Evolutionary conservation across 2,888 invertebrate genomes (phyloP), one percentile per base, ranked within the genome.

Genomic region (Epiblema foenella): DNA sequence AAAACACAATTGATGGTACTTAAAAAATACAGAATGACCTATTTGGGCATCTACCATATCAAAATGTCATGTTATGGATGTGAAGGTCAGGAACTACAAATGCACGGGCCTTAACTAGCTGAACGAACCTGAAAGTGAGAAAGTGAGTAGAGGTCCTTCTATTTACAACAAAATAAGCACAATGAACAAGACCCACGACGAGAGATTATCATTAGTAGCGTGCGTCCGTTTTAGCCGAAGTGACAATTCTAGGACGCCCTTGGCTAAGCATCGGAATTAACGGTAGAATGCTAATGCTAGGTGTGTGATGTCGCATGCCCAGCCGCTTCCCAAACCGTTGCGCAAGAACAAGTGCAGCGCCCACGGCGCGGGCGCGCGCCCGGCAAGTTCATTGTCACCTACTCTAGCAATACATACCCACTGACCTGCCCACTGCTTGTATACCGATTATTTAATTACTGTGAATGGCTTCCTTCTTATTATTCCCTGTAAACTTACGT

Each of bases 271-370:
- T 80, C 80, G 73, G 82, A 88, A 88, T 81, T 93, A 93, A 91
- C 92, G 92, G 91, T 90, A 88, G 91, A 91, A 90, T 90, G 89
- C 87, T 92, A 92, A 91, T 90, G 88, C 76, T 84, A 80, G 82
- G 81, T 78, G 81, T 81, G 82, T 80, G 39, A 39, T 82, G 84
- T 83, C 52, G 39, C 84, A 83, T 83, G 82, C 77, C 79, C 81
- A 76, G 78, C 68, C 75, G 83, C 85, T 85, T 88, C 87, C 87
- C 87, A 84, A 83, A 84, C 82, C 78, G 84, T 91, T 92, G 90
- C 88, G 89, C 86, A 92, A 92, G 85, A 85, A 83, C 85, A 83
- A 86, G 88, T 86, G 85, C 85, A 75, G 82, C 76, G 77, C 75
- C 78, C 77, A 78, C 78, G 74, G 75, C 72, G 76, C 75, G 72